Evolutionary conservation across 2,113 vertebrate genomes (phyloP), one percentile per base, ranked within the genome.

Genomic region (Oenanthe melanoleuca): DNA sequence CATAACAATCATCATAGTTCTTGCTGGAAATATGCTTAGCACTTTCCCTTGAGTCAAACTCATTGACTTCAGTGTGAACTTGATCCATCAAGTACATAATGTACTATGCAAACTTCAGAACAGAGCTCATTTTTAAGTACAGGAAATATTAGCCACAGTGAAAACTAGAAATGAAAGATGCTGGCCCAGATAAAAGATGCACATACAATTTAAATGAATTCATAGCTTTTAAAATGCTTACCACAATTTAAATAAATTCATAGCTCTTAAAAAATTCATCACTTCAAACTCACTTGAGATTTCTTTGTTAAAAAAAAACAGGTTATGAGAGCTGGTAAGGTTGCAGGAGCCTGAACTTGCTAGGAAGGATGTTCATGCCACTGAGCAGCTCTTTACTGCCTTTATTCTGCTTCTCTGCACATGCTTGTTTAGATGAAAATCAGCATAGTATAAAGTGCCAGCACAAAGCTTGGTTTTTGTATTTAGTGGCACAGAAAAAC

Each of bases 401-500:
- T 69, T 93, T 89, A 86, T 87, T 96, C 61, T 89, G n/a, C 75
- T 69, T 66, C 59, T 88, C 34, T 83, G 42, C 26, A 83, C 33
- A 70, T 47, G 59, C 8, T 88, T 73, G 47, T 88, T 92, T 93
- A 70, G 53, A 65, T 70, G 72, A 86, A 93, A 96, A 86, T 89
- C 63, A 92, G 17, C 14, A 20, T 23, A 28, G 5, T 29, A 38
- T 29, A 38, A 72, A 65, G 50, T 31, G n/a, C 29, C 42, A 86
- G 38, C 13, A 42, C 6, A 83, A 90, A 57, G 20, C 34, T 45
- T 80, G 9, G 0, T 50, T 93, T 77, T 77, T 61, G 10, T 26
- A 57, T 83, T 75, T 42, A 80, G 28, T 47, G 33, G 3, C 42
- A 52, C 52, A 77, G 67, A 70, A 86, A 65, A 42, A 34, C 7